Base-by-base conservation (phyloP, 2,888 invertebrate species). In the Panorpa germanica region DNA sequence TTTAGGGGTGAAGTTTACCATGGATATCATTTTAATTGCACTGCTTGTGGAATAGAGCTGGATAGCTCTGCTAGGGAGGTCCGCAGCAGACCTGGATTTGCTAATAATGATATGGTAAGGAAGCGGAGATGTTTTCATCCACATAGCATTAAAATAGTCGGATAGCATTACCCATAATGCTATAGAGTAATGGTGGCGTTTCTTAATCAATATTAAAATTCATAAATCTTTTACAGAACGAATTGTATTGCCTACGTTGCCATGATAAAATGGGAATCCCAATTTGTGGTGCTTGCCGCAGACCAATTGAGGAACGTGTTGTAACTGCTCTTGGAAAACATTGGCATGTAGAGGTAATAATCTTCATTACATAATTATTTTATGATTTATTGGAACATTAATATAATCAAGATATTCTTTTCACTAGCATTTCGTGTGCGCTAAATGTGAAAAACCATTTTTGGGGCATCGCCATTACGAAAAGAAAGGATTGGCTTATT, bases 261-360 rank as follows among this genome's bases (percentile, higher is more conserved):
- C 95, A 96, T 49, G 96, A 96, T 55, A 95, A 96, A 62, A 96
- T 98, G 95, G 96, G 96, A 16, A 93, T 99, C 39, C 96, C 98
- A n/a, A 98, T 99, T 43, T 99, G 98, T 54, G 98, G 96, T 17
- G 98, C 98, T 29, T 98, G 98, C 52, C 78, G 96, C 29, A 76
- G 96, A 16, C 98, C 98, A 2, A 96, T 98, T 40, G 98, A 99
- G 54, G 98, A 98, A 53, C 67, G 98, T 35, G 93, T 99, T 16
- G 95, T 98, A 7, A 96, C 96, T 18, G 98, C 98, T 8, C 61
- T 98, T 16, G 98, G 93, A 16, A 95, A 95, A 57, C 86, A 93
- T 50, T 95, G 93, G 93, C 95, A 96, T 53, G 93, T 95, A 15
- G 93, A 93, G 68, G 80, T 80, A 52, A 41, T 29, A 35, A 29